Percentiles rank a stretch among this genome's conserved stretches.
Evolutionary conservation across 2,797 vertebrate species (phyloP).

Genomic region (Pangasius krempfi): DNA sequence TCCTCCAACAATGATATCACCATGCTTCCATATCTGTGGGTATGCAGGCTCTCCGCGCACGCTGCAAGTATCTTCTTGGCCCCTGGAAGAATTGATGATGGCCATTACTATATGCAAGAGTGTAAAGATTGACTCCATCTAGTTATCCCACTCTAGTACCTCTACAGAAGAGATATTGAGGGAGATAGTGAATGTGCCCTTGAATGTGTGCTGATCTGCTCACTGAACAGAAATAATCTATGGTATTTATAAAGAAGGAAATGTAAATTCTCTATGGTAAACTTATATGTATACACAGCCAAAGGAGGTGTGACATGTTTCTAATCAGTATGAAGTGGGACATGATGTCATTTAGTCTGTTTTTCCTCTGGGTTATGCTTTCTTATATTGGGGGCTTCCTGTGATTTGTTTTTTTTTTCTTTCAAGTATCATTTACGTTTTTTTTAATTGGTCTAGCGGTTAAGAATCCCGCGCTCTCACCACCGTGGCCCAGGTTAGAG

Average conservation of each 20-base stretch:
- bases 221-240: background rate
- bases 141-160: background rate
- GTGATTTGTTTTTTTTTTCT: background rate
- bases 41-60: background rate
- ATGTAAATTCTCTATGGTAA: conserved; percentile 25
- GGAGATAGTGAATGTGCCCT: conserved; percentile 23
- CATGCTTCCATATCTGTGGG: conserved; percentile 67
- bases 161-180: background rate
- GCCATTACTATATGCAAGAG: background rate
- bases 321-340: background rate
- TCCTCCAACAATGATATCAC: conserved; percentile 72
- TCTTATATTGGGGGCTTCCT: background rate
- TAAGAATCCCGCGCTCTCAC: no score
- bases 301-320: conserved; percentile 34
- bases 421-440: background rate
- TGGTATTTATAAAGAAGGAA: conserved; percentile 42
- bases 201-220: background rate
- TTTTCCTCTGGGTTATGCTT: background rate
- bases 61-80: background rate
- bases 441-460: no score
- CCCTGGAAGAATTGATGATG: conserved; percentile 1
- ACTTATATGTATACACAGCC: background rate
- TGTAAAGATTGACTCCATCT: background rate
- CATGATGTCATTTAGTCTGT: background rate
- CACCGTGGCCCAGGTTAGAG: no score